Base-by-base conservation (phyloP, 2,888 invertebrate species). In the Drosophila cognata region DNA sequence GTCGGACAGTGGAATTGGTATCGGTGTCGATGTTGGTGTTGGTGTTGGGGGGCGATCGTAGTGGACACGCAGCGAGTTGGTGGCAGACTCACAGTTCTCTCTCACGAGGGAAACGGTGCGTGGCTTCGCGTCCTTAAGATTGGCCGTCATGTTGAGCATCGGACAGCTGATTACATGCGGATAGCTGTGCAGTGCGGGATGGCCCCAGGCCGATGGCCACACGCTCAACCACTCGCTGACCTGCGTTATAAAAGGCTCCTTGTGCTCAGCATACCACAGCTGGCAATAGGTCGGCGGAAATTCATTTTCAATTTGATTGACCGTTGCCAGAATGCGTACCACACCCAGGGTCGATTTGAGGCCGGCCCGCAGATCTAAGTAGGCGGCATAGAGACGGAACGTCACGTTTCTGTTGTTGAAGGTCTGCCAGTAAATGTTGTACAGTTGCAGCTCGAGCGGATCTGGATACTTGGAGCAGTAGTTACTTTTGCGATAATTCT, bases 381-480 rank as follows among this genome's bases (percentile, higher is more conserved):
- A 98, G 2, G 98, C 98, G 31, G 97, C 97, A 93, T 96, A 98
- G 51, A 98, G 93, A 89, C 97, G 97, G 91, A 97, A 97, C 8
- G 97, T 97, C 21, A 97, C 97, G 88, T 97, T 96, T 28, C 94
- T 94, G 18, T 96, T 95, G 81, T 94, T 94, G 88, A 97, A 92
- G 36, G 96, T 96, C 94, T 98, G 98, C 98, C 98, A 98, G 93
- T 98, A 98, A 60, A 97, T 95, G 93, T 98, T 98, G 94, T 97
- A 97, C 93, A 97, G 97, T 92, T 98, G 96, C 69, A 98, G 94
- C 86, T 98, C 97, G 92, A 96, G 96, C 71, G 98, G 95, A 74
- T 96, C 96, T 0, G 98, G 98, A 92, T 97, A 97, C 77, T 95
- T 95, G 33, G 97, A 96, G 93, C 97, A 97, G 68, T 94, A 94